Evolutionary conservation across 2,113 vertebrate genomes (phyloP).

Genomic region (Podarcis cretensis): DNA sequence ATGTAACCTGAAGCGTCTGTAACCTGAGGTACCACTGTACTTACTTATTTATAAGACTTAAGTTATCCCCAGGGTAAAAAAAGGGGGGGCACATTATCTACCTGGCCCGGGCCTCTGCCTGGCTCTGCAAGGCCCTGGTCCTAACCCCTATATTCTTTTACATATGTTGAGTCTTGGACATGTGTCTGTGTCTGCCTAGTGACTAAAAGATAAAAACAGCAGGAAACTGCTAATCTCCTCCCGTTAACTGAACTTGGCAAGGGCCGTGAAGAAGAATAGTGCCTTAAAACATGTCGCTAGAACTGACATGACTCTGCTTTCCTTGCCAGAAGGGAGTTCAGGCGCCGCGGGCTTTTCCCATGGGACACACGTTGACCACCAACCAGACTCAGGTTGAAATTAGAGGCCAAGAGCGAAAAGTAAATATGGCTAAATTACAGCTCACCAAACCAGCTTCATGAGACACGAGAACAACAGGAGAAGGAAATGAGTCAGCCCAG

Average conservation of each 20-base stretch:
- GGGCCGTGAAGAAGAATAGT: neutral
- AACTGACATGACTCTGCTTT: neutral
- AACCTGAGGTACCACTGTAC: too few relatives aligned
- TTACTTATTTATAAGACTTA: too few relatives aligned
- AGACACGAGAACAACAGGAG: neutral
- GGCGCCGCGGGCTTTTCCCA: neutral
- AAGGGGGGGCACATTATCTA: too few relatives aligned
- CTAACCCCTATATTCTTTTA: too few relatives aligned
- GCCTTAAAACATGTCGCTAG: too few relatives aligned
- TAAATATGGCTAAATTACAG: neutral
- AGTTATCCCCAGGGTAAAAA: too few relatives aligned
- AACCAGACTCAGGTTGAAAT: conserved; percentile 7
- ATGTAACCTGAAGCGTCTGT: too few relatives aligned
- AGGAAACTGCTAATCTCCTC: neutral
- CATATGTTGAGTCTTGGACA: neutral
- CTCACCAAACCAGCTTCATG: accelerated
- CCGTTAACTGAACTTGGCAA: neutral
- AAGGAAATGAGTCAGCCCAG: conserved; percentile 2
- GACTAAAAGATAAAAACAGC: neutral
- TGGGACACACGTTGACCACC: neutral
- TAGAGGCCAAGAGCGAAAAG: neutral
- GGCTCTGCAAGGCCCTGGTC: too few relatives aligned
- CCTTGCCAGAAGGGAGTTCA: neutral
- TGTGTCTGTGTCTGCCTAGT: neutral
- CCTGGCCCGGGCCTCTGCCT: too few relatives aligned